Evolutionary conservation across 2,888 invertebrate genomes (phyloP), one percentile per base, ranked within the genome.

Genomic region (Drosophila acutilabella): DNA sequence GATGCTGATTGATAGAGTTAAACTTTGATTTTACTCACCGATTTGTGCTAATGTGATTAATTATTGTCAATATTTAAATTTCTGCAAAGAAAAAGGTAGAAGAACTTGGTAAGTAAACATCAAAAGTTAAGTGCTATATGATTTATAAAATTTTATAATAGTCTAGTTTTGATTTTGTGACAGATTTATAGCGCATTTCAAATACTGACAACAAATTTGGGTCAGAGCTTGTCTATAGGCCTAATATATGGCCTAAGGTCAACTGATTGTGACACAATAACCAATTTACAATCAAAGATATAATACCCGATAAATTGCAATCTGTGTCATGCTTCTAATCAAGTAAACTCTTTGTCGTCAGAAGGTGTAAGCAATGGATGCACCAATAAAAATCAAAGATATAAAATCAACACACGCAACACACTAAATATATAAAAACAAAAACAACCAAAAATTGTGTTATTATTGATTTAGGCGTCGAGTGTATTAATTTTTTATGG

Each of bases 351-450:
- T 71, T 71, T 80, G 78, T 78, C 42, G 30, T 45, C 61, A 53
- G 51, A 61, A 64, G 67, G 64, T 80, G 75, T 71, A 54, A 65
- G 58, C 64, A 53, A 26, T 50, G 62, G 71, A 62, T 72, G 74
- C 78, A 64, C 64, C 78, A 86, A 68, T 74, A 83, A 82, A 85
- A 74, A 74, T 69, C 50, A 68, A 65, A 71, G 57, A 48, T 47
- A 52, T 78, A 76, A 76, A 74, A 64, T 52, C 48, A 58, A 69
- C 58, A 62, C 36, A 36, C 54, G 38, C 64, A 74, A 70, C 45
- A 48, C 51, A 58, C 20, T 14, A 48, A 44, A 38, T 45, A 14
- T 16, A 52, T 13, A 48, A 44, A 38, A 52, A n/a, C 13, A 52
- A 58, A 26, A 30, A 51, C 50, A 69, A 80, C 65, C 30, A 30